Conservation (phyloP, 2,888 invertebrate species). For the Ptycholaimellus sp. region DNA sequence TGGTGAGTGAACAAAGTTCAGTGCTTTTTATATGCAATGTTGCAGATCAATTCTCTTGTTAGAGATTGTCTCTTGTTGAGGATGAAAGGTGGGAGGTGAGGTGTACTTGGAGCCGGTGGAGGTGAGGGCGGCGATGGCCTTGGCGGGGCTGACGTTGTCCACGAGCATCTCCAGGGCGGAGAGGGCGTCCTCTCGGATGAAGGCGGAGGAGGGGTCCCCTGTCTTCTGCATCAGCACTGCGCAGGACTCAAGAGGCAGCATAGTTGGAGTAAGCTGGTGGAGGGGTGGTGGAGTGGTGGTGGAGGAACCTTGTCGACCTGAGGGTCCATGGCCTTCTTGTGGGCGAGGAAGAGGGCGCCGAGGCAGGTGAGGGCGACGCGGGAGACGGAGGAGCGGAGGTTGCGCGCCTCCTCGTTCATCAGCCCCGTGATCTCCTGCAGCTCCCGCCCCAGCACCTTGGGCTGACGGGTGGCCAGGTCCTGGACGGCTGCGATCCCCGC, state of each 20-base stretch:
- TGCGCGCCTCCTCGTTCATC: conserved; percentile 38
- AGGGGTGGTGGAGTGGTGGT: not conserved
- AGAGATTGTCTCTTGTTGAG: not conserved
- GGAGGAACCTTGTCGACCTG: conserved; percentile 21
- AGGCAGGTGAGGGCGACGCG: conserved; percentile 60
- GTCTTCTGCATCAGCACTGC: conserved; percentile 13
- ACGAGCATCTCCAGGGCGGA: conserved; percentile 56
- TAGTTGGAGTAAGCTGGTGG: not conserved
- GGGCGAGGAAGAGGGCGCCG: conserved; percentile 45
- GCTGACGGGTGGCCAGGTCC: conserved; percentile 9
- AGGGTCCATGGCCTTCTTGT: conserved; percentile 36
- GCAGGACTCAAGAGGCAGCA: conserved; percentile 7
- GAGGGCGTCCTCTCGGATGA: conserved; percentile 65
- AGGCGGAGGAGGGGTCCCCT: conserved; percentile 65
- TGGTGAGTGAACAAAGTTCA: not conserved
- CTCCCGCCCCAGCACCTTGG: too few relatives aligned
- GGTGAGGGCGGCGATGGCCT: conserved; percentile 27
- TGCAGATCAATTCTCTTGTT: not conserved
- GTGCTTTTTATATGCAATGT: too few relatives aligned
- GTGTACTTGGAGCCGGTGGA: conserved; percentile 22
- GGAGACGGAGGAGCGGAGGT: conserved; percentile 72
- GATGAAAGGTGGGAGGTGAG: not conserved
- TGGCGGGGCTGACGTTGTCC: conserved; percentile 42
- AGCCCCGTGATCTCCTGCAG: conserved; percentile 11
- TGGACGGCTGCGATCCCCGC: conserved; percentile 37